Evolutionary conservation across 2,113 vertebrate species (phyloP), one percentile per base, ranked within the genome.

Genomic region (human): DNA sequence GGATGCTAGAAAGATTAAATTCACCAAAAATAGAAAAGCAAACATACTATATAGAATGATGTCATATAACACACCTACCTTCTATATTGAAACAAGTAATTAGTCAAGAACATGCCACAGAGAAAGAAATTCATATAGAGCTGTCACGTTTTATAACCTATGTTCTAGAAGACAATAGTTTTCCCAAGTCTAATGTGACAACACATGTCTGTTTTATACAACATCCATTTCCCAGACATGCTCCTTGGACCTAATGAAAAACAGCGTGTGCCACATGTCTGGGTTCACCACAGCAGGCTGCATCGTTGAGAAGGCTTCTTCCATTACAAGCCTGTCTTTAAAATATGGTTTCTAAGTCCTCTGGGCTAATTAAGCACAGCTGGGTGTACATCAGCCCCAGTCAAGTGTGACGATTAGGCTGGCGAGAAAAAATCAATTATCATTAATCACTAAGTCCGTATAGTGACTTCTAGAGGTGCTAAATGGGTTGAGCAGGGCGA

Each of bases 351-450:
- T 97, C 85, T 96, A 96, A 98, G 70, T 83, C 96, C 81, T 52
- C 57, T 88, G 32, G 98, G 70, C 43, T 98, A 98, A 98, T 98
- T 97, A 98, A 97, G n/a, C 97, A 98, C 90, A 97, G 83, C 89
- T 97, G 87, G 40, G 43, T 93, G 55, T 97, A 68, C 90, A 93
- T 96, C 85, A 89, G 89, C 93, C 82, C 79, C 95, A 55, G 43
- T 92, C 87, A 97, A 97, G n/a, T 64, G 87, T 93, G 98, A 97
- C 75, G 5, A 98, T 97, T 97, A 98, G 97, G 81, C 92, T 90
- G 95, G 92, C 96, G 97, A 97, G 88, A 97, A 98, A 97, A 97
- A 98, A 98, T 98, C 98, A 94, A 98, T 95, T 94, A 97, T 79
- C 81, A 96, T 97, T 98, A 97, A 98, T 98, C 93, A 95, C 96